Conservation (phyloP, 2,888 invertebrate genomes). For the Callyntrura guangdongensis region DNA sequence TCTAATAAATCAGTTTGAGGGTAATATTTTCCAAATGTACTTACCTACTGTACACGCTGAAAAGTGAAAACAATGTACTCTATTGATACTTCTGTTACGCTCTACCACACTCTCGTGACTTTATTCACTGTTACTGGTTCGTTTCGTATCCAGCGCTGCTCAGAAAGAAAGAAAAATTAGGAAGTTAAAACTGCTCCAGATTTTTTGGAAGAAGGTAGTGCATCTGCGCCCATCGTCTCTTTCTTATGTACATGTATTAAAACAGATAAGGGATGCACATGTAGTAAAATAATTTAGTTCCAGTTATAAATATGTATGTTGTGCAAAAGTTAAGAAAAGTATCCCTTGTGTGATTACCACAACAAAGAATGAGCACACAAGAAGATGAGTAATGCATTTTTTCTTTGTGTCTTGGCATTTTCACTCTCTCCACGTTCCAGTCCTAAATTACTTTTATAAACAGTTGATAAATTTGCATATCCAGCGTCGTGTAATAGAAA, state of each 20-base stretch:
- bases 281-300: too few species aligned
- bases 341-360: conserved; percentile 37
- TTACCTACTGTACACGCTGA: not conserved
- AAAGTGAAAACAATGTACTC: conserved; percentile 38
- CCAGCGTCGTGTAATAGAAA: not conserved
- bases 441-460: conserved; percentile 15
- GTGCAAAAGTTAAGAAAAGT: not conserved
- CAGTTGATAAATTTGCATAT: conserved; percentile 58
- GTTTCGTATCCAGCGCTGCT: not conserved
- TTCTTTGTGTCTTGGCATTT: not conserved
- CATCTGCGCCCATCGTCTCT: not conserved
- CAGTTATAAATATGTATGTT: not conserved
- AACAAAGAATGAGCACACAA: not conserved
- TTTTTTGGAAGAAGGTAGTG: not conserved
- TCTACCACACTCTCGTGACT: not conserved
- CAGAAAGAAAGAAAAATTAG: not conserved
- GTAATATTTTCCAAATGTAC: not conserved
- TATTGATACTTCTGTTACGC: not conserved
- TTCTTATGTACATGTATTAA: not conserved
- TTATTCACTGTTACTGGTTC: not conserved
- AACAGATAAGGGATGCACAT: not conserved
- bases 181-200: not conserved
- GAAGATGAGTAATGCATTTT: not conserved
- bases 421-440: conserved; percentile 9
- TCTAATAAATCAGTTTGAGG: not conserved